Conservation (phyloP, 2,888 invertebrate species). For the Oxyteleia sp. region DNA sequence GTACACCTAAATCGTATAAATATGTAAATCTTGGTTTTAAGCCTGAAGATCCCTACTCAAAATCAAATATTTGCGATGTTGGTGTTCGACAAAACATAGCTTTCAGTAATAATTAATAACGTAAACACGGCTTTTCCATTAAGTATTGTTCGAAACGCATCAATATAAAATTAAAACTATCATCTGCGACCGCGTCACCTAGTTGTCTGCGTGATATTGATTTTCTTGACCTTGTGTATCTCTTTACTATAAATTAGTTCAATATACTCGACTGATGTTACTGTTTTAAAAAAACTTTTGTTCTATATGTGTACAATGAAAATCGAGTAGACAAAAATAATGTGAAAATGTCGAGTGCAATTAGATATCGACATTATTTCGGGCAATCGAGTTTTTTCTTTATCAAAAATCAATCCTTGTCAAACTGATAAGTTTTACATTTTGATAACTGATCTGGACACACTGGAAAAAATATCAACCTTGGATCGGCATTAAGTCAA, state of each 20-base stretch:
- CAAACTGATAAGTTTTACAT: not conserved
- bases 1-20: no score
- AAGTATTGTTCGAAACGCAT: constrained; percentile 23
- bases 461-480: no score
- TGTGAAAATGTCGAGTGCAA: constrained; percentile 14
- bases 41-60: no score
- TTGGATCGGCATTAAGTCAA: no score
- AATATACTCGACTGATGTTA: constrained; percentile 52
- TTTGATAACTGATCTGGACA: no score
- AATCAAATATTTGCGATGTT: constrained; percentile 12
- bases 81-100: not conserved
- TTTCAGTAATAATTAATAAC: constrained; percentile 24
- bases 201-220: constrained; percentile 81
- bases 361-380: constrained; percentile 31
- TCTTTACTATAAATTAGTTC: constrained; percentile 73
- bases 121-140: not conserved
- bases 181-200: constrained; percentile 79
- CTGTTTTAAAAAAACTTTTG: constrained; percentile 43
- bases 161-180: constrained; percentile 54
- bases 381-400: constrained; percentile 21
- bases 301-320: constrained; percentile 22
- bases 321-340: constrained; percentile 31
- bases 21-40: no score
- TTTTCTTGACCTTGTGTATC: constrained; percentile 81
- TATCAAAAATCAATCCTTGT: constrained; percentile 34